phyloP scores from a whole-genome alignment of 2,888 invertebrate species.

The Serrognathus titanus region DNA sequence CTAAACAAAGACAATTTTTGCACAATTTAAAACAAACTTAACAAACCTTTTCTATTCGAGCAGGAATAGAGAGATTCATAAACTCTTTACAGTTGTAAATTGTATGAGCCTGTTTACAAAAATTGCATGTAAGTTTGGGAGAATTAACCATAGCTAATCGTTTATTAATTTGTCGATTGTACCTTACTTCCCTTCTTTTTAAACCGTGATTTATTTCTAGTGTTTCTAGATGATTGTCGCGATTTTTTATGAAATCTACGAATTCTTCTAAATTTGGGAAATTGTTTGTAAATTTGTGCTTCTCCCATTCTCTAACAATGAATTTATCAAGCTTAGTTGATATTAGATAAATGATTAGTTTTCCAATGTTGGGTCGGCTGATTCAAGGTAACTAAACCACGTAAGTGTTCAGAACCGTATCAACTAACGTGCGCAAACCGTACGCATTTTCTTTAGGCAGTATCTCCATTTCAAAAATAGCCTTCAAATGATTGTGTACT shows the following conservation, averaged over 20 bases:
- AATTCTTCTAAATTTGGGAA: constrained; percentile 4
- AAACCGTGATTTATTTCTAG: constrained; percentile 1
- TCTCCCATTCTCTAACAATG: constrained; percentile 9
- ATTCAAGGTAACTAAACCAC: constrained; percentile 4
- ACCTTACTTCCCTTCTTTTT: not conserved
- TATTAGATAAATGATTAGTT: constrained; percentile 9
- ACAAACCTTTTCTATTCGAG: constrained; percentile 1
- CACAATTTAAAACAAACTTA: too few relatives aligned
- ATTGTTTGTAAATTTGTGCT: constrained; percentile 2
- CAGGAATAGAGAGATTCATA: not conserved
- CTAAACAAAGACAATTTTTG: constrained; percentile 15
- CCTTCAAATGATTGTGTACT: constrained; percentile 19
- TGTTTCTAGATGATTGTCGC: constrained; percentile 9
- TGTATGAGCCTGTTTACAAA: not conserved
- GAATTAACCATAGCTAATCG: not conserved
- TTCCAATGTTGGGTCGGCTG: constrained; percentile 11
- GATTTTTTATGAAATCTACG: constrained; percentile 1
- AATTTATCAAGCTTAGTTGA: constrained; percentile 5
- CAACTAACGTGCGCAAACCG: constrained; percentile 3
- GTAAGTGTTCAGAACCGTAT: constrained; percentile 7
- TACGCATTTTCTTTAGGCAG: constrained; percentile 2
- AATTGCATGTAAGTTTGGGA: not conserved
- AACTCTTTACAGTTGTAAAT: constrained; percentile 5
- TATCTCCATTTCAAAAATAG: constrained; percentile 14
- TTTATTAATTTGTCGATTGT: too few relatives aligned